Base-by-base conservation (phyloP, 2,888 invertebrate genomes). In the Macrophya alboannulata region DNA sequence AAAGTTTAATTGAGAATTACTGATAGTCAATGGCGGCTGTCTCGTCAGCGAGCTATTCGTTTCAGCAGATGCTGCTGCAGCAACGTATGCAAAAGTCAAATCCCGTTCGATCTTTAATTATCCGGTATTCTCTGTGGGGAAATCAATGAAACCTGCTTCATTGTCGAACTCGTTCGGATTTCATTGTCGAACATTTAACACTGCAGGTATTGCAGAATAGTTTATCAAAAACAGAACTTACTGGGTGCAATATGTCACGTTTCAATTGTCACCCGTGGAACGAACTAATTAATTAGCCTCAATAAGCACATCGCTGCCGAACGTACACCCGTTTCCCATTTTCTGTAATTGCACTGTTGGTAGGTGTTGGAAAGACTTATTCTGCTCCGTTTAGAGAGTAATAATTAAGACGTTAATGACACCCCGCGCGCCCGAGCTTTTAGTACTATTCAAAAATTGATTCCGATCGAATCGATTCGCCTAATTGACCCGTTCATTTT, bases 81-180 rank as follows among this genome's bases (percentile, higher is more conserved):
- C 51, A 51, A 51, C 43, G 74, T 74, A 12, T 45, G 74, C 74
- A 45, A 51, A 55, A 77, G 1, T 55, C 31, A 10, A 77, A 77
- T 77, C 6, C 25, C 25, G 48, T n/a, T 77, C n/a, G 25, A 48
- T 55, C 76, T 77, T 77, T 77, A 43, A 77, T 51, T 77, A 77
- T 77, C 51, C 15, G 17, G 17, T 77, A 77, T 77, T 77, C 76
- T 77, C 21, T 25, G 45, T 45, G 31, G 31, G 31, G 51, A 51
- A 51, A 77, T 31, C 76, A 77, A 48, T 77, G 31, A 10, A 10
- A 51, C 25, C 76, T 25, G 31, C 72, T 77, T 51, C 3, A 31
- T 77, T 51, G 25, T 51, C 51, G 31, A 51, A 12, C 17, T 77
- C 51, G 76, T 31, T 51, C 17, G 31, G 10, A 77, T 25, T 51